Evolutionary conservation across 2,113 vertebrate genomes (phyloP).

Genomic region (Xerus inauris): DNA sequence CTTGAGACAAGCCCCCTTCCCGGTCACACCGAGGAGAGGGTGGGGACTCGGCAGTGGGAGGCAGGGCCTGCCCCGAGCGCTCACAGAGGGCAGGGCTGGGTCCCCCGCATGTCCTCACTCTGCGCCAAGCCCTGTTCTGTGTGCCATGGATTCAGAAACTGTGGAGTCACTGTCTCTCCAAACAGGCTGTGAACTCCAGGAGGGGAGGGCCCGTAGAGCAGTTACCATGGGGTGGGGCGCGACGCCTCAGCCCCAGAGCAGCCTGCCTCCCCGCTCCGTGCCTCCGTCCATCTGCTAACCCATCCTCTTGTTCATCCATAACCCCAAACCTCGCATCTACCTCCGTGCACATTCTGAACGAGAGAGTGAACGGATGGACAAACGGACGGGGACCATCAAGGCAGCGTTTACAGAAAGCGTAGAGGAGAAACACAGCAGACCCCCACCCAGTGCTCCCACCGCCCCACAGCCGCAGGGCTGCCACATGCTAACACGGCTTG

Average conservation of each 20-base stretch:
- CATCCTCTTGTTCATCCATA: too few species aligned
- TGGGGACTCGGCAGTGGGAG: fast-evolving
- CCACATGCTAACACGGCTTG: background rate
- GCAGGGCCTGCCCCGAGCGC: too few species aligned
- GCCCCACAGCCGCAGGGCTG: fast-evolving
- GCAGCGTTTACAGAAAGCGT: background rate
- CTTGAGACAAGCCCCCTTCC: too few species aligned
- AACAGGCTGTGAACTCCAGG: background rate
- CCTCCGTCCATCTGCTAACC: too few species aligned
- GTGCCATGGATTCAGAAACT: background rate
- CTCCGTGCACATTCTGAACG: background rate
- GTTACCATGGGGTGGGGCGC: too few species aligned
- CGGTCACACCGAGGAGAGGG: background rate
- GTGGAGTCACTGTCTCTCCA: background rate
- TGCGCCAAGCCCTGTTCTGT: background rate
- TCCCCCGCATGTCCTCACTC: background rate
- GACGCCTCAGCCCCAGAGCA: too few species aligned
- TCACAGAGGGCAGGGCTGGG: fast-evolving
- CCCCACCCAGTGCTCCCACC: background rate
- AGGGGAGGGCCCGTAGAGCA: background rate
- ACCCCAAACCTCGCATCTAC: too few species aligned
- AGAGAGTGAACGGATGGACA: background rate
- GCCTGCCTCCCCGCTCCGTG: too few species aligned
- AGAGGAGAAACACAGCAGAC: background rate
- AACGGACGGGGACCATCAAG: background rate